These are phyloP conservation scores for Zhuqinia jingwanae DNA, from an alignment of 2,888 invertebrate species.

Conservation along the genomic window DNA sequence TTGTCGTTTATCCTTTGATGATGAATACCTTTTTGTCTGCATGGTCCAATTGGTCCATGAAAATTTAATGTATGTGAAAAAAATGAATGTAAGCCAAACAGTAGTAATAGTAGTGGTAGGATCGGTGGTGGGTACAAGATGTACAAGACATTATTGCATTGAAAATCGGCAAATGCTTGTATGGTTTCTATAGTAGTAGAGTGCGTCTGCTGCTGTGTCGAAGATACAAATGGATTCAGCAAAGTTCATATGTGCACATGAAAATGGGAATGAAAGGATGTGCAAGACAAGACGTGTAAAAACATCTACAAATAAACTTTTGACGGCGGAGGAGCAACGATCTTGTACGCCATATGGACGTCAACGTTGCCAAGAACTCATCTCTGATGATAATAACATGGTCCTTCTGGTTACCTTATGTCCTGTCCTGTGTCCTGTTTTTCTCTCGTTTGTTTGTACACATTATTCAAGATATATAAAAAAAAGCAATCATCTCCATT, in stretches of 20 bases:
- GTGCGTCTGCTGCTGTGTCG: background rate
- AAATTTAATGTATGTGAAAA: background rate
- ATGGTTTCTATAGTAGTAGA: too few species aligned
- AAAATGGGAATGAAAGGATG: constrained; percentile 1
- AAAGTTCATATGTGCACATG: too few species aligned
- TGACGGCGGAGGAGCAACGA: constrained; percentile 40
- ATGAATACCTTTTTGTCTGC: too few species aligned
- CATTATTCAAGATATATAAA: background rate
- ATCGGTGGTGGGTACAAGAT: too few species aligned
- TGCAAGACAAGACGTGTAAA: too few species aligned
- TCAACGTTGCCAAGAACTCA: too few species aligned
- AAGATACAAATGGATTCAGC: constrained; percentile 14
- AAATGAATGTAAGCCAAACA: background rate
- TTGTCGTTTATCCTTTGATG: too few species aligned
- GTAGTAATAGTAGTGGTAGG: background rate
- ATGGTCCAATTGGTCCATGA: background rate
- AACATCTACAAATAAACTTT: constrained; percentile 33
- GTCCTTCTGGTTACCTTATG: constrained; percentile 24
- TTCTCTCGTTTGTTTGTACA: background rate
- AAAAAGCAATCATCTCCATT: background rate
- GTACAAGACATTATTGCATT: too few species aligned
- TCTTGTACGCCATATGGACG: constrained; percentile 24
- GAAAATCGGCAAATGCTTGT: too few species aligned
- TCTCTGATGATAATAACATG: background rate
- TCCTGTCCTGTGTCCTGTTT: too few species aligned